Evolutionary conservation across 2,797 vertebrate species (phyloP), one percentile per base, ranked within the genome.

Genomic region (Cirrhinus mrigala): DNA sequence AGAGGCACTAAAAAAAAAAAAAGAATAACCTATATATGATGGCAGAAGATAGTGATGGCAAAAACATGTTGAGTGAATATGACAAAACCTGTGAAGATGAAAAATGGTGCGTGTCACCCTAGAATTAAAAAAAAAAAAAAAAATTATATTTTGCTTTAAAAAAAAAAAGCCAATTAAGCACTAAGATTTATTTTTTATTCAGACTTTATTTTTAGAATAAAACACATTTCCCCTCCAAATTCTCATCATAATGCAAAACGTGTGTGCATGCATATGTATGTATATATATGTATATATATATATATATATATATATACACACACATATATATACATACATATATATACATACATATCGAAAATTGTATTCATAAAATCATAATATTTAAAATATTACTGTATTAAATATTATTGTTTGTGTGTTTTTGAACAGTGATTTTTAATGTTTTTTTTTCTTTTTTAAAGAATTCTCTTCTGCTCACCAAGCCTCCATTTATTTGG

Each of bases 181-280:
- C 11, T 4, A 33, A 22, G 52, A 12, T 20, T 9, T 9, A 16
- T 2, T 11, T 33, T 69, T 40, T 52, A 29, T 12, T 33, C 4
- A 1, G 10, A 54, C 20, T 33, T 56, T 76, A 37, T 76, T 76
- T 76, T 56, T 56, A 37, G 6, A 56, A 76, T 37, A 8, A 76
- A 56, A 33, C 74, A 76, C 74, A 76, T 76, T 76, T 76, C 74
- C 20, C 29, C 29, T 76, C 29, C 4, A 75, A 52, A 52, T 52
- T 52, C 48, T 20, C 46, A 52, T 29, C 16, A 27, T 29, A 33
- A n/a, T 22, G 4, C 2, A 73, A 6, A n/a, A n/a, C n/a, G n/a
- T n/a, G n/a, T n/a, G n/a, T n/a, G n/a, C n/a, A n/a, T n/a, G n/a
- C n/a, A n/a, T n/a, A n/a, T n/a, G n/a, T n/a, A n/a, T 62, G 1